Percentiles rank a stretch among this genome's conserved stretches.
Conservation (phyloP, 1,140 invertebrate species). For the Samia ricini region DNA sequence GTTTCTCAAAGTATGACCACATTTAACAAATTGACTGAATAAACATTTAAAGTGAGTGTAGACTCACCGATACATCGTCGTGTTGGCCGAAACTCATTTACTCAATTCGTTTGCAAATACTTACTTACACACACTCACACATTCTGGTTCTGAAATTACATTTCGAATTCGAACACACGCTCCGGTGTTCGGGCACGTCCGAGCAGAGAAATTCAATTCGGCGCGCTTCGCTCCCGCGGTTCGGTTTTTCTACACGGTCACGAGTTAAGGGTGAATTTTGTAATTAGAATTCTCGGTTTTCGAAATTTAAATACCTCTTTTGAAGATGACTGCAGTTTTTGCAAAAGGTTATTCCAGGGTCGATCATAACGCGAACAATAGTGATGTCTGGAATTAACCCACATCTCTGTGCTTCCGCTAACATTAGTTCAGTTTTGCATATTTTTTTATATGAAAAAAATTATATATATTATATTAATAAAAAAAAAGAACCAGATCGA, state of each 20-base stretch:
- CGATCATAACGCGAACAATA: too few species aligned
- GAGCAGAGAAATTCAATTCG: slow-evolving; percentile 63
- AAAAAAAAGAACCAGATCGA: too few species aligned
- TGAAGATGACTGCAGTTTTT: too few species aligned
- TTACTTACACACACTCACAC: slow-evolving; percentile 49
- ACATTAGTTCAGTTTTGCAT: too few species aligned
- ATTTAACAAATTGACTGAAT: background rate
- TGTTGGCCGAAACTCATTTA: slow-evolving; percentile 43
- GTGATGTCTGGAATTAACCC: too few species aligned
- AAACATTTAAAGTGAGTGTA: background rate
- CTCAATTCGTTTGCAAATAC: slow-evolving; percentile 49
- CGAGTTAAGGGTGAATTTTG: slow-evolving; percentile 56
- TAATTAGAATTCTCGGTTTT: slow-evolving; percentile 53
- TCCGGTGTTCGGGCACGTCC: slow-evolving; percentile 40
- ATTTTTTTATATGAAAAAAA: too few species aligned
- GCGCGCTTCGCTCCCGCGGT: slow-evolving; percentile 44
- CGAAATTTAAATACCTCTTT: slow-evolving; percentile 27
- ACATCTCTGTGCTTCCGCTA: too few species aligned
- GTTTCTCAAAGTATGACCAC: background rate
- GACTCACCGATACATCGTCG: background rate
- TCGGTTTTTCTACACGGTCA: slow-evolving; percentile 44
- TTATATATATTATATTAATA: too few species aligned
- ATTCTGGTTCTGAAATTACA: slow-evolving; percentile 38
- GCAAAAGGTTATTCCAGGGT: too few species aligned
- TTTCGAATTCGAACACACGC: slow-evolving; percentile 56